phyloP scores from a whole-genome alignment of 2,797 vertebrate species.

The Holocentrus rufus region DNA sequence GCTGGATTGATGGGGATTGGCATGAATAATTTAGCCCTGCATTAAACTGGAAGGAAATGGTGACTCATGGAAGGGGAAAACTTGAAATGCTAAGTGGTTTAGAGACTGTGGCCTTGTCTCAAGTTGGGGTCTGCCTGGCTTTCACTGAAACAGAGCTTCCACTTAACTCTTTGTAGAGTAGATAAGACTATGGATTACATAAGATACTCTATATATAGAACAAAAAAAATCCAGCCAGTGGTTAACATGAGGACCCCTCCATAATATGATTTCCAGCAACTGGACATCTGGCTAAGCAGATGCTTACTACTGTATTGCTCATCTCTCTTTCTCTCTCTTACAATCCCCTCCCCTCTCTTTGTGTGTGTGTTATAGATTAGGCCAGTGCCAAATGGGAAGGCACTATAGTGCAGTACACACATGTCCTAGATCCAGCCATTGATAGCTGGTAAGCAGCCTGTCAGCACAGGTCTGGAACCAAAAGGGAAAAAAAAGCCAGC shows the following conservation, averaged over 20 bases:
- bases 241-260: background rate
- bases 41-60: conserved; percentile 70
- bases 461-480: conserved; percentile 34
- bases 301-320: background rate
- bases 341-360: background rate
- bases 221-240: background rate
- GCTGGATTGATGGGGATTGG: conserved; percentile 62
- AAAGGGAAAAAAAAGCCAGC: conserved; percentile 7
- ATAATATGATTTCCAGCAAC: background rate
- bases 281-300: conserved; percentile 3
- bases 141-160: conserved; percentile 7
- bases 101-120: conserved; percentile 42
- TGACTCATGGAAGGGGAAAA: conserved; percentile 72
- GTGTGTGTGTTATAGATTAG: background rate
- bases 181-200: background rate
- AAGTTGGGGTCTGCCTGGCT: conserved; percentile 33
- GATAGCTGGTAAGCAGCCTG: conserved; percentile 18
- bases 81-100: conserved; percentile 68
- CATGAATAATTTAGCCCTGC: conserved; percentile 78
- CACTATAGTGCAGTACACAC: conserved; percentile 7
- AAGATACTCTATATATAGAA: background rate
- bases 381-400: background rate
- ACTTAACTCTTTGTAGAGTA: background rate
- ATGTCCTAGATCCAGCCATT: conserved; percentile 3
- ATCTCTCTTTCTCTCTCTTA: background rate